Evolutionary conservation across 2,113 vertebrate genomes (phyloP).

Genomic region (Corythornis madagascariensis): DNA sequence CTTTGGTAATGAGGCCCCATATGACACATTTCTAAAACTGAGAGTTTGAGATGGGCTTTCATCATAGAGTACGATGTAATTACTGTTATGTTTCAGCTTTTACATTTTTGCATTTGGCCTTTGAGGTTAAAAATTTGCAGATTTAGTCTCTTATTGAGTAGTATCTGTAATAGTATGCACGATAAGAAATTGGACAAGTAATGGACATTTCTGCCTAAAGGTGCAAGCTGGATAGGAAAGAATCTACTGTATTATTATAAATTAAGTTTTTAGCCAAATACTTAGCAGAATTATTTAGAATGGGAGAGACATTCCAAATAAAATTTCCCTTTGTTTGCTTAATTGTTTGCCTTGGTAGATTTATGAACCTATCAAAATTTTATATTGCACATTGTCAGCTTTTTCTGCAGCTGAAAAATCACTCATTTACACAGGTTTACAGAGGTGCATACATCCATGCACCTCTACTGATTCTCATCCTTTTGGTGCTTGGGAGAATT

Average conservation of each 20-base stretch:
- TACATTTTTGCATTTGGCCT: not conserved
- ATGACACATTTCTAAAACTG: constrained; percentile 2
- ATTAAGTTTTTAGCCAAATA: not conserved
- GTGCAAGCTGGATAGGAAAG: not conserved
- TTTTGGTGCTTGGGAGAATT: not conserved
- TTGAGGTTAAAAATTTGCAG: not conserved
- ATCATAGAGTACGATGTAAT: not conserved
- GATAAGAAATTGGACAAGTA: not conserved
- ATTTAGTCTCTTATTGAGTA: not conserved
- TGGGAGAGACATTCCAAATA: not conserved
- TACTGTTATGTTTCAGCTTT: not conserved
- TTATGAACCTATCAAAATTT: not conserved
- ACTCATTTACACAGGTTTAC: not conserved
- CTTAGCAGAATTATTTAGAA: not conserved
- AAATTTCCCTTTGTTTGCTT: not conserved
- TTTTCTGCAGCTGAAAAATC: not conserved
- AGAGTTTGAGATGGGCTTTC: not conserved
- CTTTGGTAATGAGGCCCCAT: not conserved
- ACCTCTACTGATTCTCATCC: not conserved
- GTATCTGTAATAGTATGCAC: not conserved
- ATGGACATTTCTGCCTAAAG: not conserved
- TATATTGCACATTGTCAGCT: not conserved
- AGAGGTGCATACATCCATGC: not conserved
- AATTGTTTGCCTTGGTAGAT: not conserved
- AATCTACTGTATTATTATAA: not conserved